Conservation (phyloP, 2,888 invertebrate genomes). For the Teinopalpus imperialis region DNA sequence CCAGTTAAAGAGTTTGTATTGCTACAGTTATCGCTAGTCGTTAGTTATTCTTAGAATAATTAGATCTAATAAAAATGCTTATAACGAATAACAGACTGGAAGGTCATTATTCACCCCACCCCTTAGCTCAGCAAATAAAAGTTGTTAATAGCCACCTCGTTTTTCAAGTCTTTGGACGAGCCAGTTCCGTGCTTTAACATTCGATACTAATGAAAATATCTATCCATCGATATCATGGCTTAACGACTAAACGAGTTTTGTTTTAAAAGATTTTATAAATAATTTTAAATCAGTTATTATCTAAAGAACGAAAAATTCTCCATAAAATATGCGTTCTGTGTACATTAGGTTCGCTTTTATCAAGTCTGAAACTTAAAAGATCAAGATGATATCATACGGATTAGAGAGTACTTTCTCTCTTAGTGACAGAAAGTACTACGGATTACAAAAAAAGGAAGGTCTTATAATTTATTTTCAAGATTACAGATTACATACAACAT, state of each 20-base stretch:
- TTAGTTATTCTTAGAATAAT: constrained; percentile 17
- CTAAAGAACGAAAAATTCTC: too few species aligned
- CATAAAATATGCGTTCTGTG: too few species aligned
- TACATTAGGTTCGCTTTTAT: neutral
- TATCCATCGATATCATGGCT: constrained; percentile 5
- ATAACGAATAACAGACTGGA: constrained; percentile 18
- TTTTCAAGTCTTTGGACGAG: constrained; percentile 23
- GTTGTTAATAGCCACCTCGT: constrained; percentile 20
- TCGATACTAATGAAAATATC: constrained; percentile 20
- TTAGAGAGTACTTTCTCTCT: too few species aligned
- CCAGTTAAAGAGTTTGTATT: constrained; percentile 1
- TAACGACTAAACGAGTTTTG: constrained; percentile 15
- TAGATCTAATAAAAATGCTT: constrained; percentile 20
- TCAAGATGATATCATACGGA: too few species aligned
- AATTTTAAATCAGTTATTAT: too few species aligned
- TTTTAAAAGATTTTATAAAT: neutral
- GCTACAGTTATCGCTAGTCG: constrained; percentile 8
- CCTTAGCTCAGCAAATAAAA: constrained; percentile 20
- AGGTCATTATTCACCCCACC: constrained; percentile 16
- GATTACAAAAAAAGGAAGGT: too few species aligned
- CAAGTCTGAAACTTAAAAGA: too few species aligned
- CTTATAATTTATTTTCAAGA: too few species aligned
- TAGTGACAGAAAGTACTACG: too few species aligned
- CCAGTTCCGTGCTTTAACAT: constrained; percentile 18
- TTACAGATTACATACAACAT: too few species aligned